These are phyloP conservation scores for Dasypolia templi DNA, from an alignment of 2,888 invertebrate genomes.

Conservation along the genomic window DNA sequence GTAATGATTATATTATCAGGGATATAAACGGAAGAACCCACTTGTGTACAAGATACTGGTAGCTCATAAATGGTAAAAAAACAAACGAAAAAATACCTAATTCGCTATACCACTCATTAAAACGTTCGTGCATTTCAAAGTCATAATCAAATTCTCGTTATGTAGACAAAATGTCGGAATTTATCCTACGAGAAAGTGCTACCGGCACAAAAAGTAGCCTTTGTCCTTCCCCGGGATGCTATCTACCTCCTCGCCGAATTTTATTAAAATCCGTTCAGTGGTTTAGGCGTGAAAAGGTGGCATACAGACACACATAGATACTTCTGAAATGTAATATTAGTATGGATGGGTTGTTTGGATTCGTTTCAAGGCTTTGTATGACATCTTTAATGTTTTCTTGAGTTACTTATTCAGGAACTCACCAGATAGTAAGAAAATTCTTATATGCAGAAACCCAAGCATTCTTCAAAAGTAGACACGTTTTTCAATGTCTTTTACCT, in stretches of 20 bases:
- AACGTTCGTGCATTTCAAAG: neutral
- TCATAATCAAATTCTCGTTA: neutral
- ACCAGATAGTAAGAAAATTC: neutral
- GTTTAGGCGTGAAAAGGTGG: no score
- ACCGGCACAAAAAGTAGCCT: no score
- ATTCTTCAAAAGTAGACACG: neutral
- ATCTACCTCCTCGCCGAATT: no score
- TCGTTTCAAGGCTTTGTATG: neutral
- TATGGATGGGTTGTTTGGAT: no score
- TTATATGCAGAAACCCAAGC: neutral
- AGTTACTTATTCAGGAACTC: neutral
- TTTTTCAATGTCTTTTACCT: no score
- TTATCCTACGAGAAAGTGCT: no score
- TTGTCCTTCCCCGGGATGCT: no score
- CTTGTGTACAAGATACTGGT: neutral
- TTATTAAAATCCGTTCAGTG: no score
- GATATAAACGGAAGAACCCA: slow-evolving; percentile 17
- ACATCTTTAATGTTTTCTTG: neutral
- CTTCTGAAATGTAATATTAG: no score
- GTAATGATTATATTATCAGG: slow-evolving; percentile 42
- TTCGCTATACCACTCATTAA: neutral
- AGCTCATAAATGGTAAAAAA: neutral
- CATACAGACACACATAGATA: no score
- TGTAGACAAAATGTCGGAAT: no score
- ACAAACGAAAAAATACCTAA: neutral